Evolutionary conservation across 2,797 vertebrate genomes (phyloP).

Genomic region (Gadopsis bispinosus): DNA sequence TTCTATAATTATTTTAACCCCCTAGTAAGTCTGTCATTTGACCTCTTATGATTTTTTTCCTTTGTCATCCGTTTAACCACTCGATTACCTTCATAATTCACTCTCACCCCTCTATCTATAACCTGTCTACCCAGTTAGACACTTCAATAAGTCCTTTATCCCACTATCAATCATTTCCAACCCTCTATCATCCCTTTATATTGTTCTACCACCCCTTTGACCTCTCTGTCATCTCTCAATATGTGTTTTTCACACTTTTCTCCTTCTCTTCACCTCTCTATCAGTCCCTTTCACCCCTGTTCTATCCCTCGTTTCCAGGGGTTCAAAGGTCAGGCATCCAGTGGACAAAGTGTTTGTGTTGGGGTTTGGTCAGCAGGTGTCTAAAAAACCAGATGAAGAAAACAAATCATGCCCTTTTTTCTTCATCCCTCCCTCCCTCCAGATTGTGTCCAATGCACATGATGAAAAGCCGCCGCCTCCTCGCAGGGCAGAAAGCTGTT

Average conservation of each 20-base stretch:
- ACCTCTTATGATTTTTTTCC: not conserved
- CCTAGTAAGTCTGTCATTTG: not conserved
- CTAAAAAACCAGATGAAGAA: too few relatives aligned
- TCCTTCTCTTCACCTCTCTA: not conserved
- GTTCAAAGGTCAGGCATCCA: conserved; percentile 1
- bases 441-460: not conserved
- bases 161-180: not conserved
- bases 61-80: not conserved
- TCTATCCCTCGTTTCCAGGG: not conserved
- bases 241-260: not conserved
- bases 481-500: conserved; percentile 23
- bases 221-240: not conserved
- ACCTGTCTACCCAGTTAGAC: not conserved
- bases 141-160: not conserved
- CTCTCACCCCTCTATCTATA: not conserved
- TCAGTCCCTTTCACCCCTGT: too few relatives aligned
- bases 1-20: not conserved
- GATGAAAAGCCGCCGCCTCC: conserved; percentile 16
- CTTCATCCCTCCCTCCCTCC: not conserved
- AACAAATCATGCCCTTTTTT: not conserved
- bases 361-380: not conserved
- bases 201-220: not conserved
- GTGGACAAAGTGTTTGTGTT: not conserved
- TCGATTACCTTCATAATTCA: not conserved
- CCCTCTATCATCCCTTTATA: not conserved